phyloP scores from a whole-genome alignment of 2,113 vertebrate species.

The Axis porcinus region DNA sequence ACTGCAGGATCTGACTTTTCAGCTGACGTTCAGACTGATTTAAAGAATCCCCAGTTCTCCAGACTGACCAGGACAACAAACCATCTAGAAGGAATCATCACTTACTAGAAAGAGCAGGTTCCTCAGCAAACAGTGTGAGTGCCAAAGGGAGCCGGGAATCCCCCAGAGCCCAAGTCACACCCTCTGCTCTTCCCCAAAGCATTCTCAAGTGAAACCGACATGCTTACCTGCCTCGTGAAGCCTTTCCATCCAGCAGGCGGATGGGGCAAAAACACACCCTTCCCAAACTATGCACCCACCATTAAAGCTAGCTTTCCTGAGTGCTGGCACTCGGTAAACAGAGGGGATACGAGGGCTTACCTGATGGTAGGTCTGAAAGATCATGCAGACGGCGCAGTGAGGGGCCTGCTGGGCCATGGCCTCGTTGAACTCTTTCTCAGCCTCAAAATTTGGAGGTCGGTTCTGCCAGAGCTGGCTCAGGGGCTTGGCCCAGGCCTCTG shows the following conservation, averaged over 20 bases:
- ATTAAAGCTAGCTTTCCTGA: not conserved
- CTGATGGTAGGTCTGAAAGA: slow-evolving; percentile 93
- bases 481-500: slow-evolving; percentile 93
- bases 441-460: slow-evolving; percentile 87
- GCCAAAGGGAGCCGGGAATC: not conserved
- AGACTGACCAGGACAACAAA: not conserved
- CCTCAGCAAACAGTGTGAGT: not conserved
- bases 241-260: not conserved
- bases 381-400: slow-evolving; percentile 93
- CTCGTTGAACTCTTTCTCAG: slow-evolving; percentile 92
- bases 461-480: slow-evolving; percentile 93
- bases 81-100: not conserved
- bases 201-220: not conserved
- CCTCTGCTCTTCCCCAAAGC: not conserved
- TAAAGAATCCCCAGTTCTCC: not conserved
- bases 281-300: not conserved
- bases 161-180: not conserved
- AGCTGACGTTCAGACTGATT: not conserved
- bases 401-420: slow-evolving; percentile 89
- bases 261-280: not conserved
- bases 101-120: not conserved
- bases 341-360: slow-evolving; percentile 40
- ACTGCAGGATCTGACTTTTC: not conserved
- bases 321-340: not conserved
- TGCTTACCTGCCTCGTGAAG: not conserved